Evolutionary conservation across 2,888 invertebrate genomes (phyloP).

Genomic region (Taphrorychus bicolor): DNA sequence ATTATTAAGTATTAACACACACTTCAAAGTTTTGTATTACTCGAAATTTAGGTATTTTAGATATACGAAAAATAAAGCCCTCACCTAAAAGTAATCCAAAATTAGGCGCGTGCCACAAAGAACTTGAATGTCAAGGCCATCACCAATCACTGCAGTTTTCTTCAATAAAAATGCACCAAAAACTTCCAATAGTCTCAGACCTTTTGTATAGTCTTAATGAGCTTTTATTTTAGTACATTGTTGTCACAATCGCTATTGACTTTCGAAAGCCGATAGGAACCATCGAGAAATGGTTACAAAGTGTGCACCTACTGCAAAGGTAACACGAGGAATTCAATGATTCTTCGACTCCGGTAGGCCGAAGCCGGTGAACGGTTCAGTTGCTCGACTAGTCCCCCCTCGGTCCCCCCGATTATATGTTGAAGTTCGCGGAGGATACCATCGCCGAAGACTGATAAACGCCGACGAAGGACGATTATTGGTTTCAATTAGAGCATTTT

Average conservation of each 20-base stretch:
- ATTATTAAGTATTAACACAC: too few species aligned
- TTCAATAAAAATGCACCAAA: not conserved
- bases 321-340: conserved; percentile 40
- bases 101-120: not conserved
- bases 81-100: too few species aligned
- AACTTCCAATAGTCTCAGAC: not conserved
- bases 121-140: not conserved
- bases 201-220: too few species aligned
- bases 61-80: too few species aligned
- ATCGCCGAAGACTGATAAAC: conserved; percentile 34
- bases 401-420: conserved; percentile 36
- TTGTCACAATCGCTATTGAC: not conserved
- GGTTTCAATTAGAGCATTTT: conserved; percentile 4
- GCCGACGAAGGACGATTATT: conserved; percentile 6
- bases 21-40: too few species aligned
- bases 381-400: conserved; percentile 40
- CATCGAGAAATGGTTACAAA: conserved; percentile 35
- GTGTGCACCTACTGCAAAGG: conserved; percentile 40
- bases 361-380: conserved; percentile 42
- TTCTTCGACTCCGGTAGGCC: conserved; percentile 35
- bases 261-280: conserved; percentile 11
- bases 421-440: conserved; percentile 35
- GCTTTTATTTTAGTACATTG: too few species aligned
- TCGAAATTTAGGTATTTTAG: too few species aligned
- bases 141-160: too few species aligned